phyloP scores from a whole-genome alignment of 1,140 invertebrate genomes.

The Drosophila melanogaster region Release_6_plus_ISO1_MT NT_033777.3:19298001-19298500 shows the following conservation, averaged over 20 bases:
- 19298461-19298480: conserved; percentile 21
- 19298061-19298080: too few relatives aligned
- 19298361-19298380: conserved; percentile 62
- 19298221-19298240: conserved; percentile 48
- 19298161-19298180: neutral
- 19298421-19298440: conserved; percentile 76
- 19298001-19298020: too few relatives aligned
- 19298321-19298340: conserved; percentile 24
- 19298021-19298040: too few relatives aligned
- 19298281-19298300: conserved; percentile 17
- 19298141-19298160: conserved; percentile 1
- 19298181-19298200: conserved; percentile 2
- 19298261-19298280: conserved; percentile 29
- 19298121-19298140: neutral
- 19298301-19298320: conserved; percentile 31
- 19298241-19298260: conserved; percentile 38
- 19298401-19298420: conserved; percentile 50
- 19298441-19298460: conserved; percentile 52
- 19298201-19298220: conserved; percentile 6
- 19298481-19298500: conserved; percentile 56
- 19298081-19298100: too few relatives aligned
- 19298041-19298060: too few relatives aligned
- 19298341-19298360: conserved; percentile 36
- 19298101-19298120: neutral
- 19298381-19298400: conserved; percentile 62